Evolutionary conservation across 2,113 vertebrate genomes (phyloP), one percentile per base, ranked within the genome.

Genomic region (Boleophthalmus pectinirostris): DNA sequence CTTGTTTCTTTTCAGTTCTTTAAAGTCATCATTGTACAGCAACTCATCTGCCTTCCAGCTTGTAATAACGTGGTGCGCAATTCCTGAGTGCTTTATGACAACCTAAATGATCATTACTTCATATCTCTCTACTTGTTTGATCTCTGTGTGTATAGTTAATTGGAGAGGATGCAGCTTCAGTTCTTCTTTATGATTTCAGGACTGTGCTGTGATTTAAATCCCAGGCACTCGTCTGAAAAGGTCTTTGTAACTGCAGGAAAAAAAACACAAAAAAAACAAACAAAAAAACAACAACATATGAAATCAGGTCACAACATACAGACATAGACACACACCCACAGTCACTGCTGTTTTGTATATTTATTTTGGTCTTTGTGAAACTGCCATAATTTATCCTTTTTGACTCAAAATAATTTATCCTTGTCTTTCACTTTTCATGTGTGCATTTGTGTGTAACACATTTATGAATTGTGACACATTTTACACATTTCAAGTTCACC

Each of bases 401-500:
- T 3, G 5, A 70, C 61, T 38, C 15, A 13, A 43, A n/a, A 12
- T 24, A 24, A 57, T 73, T 78, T 72, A 78, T 78, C 70, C 35
- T 5, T 24, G 70, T 24, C 35, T 8, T 1, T 8, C 47, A 54
- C 57, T 46, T 53, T 75, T 43, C 63, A 61, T 56, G 45, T 67
- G 74, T 67, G 65, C 67, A 45, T 46, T 10, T 79, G 47, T 54
- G 5, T 69, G 60, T 29, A 23, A 68, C 15, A 35, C 66, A 73
- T 79, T 43, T 0, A 72, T 70, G 65, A 75, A 54, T 79, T 68
- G 70, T 21, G 11, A 72, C 75, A 74, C 69, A 78, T 63, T 78
- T 68, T 74, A 74, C 75, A 58, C 23, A 14, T 58, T 20, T 61
- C 16, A 80, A 70, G 67, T 80, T 84, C 85, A 82, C 82, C 85